A percentile compares a stretch with the other conserved stretches of the same genome.
phyloP scores from a whole-genome alignment of 2,888 invertebrate species.

The Seira ritae region DNA sequence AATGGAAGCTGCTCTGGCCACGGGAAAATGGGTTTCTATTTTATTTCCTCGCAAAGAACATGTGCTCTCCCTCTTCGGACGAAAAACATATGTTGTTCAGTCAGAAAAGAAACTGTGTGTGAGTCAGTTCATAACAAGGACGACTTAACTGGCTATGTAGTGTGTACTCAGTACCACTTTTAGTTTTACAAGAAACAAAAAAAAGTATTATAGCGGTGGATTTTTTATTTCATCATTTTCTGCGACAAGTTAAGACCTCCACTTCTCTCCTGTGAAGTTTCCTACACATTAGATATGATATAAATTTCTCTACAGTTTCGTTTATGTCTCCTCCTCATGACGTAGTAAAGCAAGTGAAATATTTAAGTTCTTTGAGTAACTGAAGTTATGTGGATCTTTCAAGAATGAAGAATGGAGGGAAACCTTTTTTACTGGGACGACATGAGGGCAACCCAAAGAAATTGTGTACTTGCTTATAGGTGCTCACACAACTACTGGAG shows the following conservation, averaged over 20 bases:
- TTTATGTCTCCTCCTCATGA: conserved; percentile 8
- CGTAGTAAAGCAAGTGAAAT: conserved; percentile 16
- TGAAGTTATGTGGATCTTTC: conserved; percentile 10
- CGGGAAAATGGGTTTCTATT: not conserved
- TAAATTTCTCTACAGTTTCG: not conserved
- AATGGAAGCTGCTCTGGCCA: not conserved
- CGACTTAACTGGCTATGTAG: not conserved
- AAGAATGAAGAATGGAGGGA: not conserved
- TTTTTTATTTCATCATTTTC: conserved; percentile 56
- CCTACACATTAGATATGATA: not conserved
- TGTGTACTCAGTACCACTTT: too few relatives aligned
- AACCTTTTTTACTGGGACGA: conserved; percentile 13
- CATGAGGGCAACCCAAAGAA: conserved; percentile 9
- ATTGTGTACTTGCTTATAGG: too few relatives aligned
- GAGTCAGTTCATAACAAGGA: not conserved
- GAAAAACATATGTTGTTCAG: not conserved
- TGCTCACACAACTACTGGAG: not conserved
- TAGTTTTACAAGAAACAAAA: not conserved
- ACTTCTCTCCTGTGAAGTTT: not conserved
- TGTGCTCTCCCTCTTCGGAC: not conserved
- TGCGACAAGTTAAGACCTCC: conserved; percentile 45
- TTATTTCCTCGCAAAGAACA: conserved; percentile 9
- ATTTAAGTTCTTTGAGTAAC: not conserved
- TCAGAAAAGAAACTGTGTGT: too few relatives aligned
- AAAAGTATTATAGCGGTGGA: not conserved